phyloP scores from a whole-genome alignment of 2,113 vertebrate species.

The Dascyllus trimaculatus region DNA sequence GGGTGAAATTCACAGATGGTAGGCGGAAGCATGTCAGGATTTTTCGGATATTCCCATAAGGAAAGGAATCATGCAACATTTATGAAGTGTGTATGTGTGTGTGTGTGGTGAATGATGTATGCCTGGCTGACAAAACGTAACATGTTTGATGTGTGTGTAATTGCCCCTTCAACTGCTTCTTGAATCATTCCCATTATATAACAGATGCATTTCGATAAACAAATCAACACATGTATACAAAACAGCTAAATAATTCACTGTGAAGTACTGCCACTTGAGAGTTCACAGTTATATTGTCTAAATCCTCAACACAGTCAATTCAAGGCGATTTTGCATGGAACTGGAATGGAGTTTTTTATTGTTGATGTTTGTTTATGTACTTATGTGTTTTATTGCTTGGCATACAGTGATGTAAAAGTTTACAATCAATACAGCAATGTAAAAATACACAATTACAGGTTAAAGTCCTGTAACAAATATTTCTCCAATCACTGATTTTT shows the following conservation, averaged over 20 bases:
- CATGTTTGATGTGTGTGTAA: constrained; percentile 28
- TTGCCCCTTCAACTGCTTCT: constrained; percentile 25
- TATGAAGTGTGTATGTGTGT: constrained; percentile 21
- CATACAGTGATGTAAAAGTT: too few relatives aligned
- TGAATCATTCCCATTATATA: constrained; percentile 21
- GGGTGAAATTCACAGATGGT: constrained; percentile 49
- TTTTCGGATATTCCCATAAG: constrained; percentile 33
- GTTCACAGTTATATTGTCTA: neutral
- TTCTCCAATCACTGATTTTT: too few relatives aligned
- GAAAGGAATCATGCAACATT: constrained; percentile 42
- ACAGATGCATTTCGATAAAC: constrained; percentile 16
- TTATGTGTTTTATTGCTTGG: too few relatives aligned
- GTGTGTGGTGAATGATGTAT: neutral
- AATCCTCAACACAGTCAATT: neutral
- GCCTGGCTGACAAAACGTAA: constrained; percentile 1
- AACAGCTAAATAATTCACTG: constrained; percentile 24
- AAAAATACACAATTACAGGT: too few relatives aligned
- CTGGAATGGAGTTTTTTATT: too few relatives aligned
- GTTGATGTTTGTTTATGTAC: too few relatives aligned
- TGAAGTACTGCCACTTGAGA: neutral
- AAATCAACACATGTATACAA: constrained; percentile 7
- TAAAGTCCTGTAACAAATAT: too few relatives aligned
- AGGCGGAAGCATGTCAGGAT: constrained; percentile 40
- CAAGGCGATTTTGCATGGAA: neutral
- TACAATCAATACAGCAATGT: too few relatives aligned